A percentile compares a stretch with the other conserved stretches of the same genome.
phyloP scores from a whole-genome alignment of 2,888 invertebrate genomes.

The Chymomyza amoena region DNA sequence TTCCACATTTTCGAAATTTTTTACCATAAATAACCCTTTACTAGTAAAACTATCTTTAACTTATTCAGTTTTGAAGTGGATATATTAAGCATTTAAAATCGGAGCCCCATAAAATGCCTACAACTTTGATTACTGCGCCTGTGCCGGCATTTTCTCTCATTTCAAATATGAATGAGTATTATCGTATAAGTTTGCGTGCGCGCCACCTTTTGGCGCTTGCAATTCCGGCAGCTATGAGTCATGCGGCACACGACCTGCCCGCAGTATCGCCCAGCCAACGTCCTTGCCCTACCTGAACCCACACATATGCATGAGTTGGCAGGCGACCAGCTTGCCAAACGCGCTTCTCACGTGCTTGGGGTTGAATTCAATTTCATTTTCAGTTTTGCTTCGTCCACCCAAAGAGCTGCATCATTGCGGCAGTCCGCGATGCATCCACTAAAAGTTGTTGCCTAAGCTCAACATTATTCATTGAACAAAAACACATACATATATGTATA shows the following conservation, averaged over 20 bases:
- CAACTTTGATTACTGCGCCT: constrained; percentile 51
- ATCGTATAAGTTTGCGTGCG: background rate
- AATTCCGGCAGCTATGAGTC: constrained; percentile 53
- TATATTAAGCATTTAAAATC: constrained; percentile 42
- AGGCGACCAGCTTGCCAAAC: background rate
- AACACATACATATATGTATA: background rate
- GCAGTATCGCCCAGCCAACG: background rate
- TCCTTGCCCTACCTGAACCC: background rate
- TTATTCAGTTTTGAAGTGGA: constrained; percentile 18
- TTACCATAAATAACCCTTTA: no score
- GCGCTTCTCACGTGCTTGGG: background rate
- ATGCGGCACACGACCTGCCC: constrained; percentile 29
- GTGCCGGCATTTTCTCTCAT: constrained; percentile 41
- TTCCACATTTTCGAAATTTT: no score
- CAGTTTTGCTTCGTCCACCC: constrained; percentile 63
- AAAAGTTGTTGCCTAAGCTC: background rate
- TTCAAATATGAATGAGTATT: constrained; percentile 12
- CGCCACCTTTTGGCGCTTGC: constrained; percentile 42
- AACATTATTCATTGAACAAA: background rate
- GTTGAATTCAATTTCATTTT: constrained; percentile 29
- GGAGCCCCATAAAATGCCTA: constrained; percentile 25
- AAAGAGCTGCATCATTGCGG: constrained; percentile 56
- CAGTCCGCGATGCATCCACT: constrained; percentile 27
- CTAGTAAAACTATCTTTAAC: no score
- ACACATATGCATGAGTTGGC: background rate